Conservation (phyloP, 2,113 vertebrate genomes). For the Laterallus jamaicensis region DNA sequence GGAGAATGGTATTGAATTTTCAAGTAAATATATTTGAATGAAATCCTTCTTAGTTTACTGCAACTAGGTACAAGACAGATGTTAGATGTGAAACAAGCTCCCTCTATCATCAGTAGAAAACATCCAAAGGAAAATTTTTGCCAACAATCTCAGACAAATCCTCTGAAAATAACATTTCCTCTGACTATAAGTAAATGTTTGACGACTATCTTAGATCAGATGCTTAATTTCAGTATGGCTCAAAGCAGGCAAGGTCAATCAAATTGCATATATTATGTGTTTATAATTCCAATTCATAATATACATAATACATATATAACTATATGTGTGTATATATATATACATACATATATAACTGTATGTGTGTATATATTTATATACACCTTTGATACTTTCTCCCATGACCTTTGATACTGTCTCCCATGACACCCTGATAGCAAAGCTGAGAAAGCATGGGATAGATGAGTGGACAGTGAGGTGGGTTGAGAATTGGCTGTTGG, state of each 20-base stretch:
- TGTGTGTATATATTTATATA: too few species aligned
- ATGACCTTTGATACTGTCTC: too few species aligned
- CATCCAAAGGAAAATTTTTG: neutral
- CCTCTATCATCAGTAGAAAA: neutral
- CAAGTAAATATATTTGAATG: neutral
- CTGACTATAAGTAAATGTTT: neutral
- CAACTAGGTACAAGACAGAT: neutral
- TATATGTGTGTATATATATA: neutral
- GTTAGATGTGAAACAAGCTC: neutral
- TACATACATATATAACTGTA: neutral
- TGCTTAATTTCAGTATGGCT: neutral
- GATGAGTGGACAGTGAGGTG: too few species aligned
- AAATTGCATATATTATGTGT: neutral
- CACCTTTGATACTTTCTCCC: too few species aligned
- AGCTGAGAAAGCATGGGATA: too few species aligned
- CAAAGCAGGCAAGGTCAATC: neutral
- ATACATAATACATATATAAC: neutral
- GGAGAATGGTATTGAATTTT: neutral
- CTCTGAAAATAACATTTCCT: neutral
- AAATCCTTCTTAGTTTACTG: neutral
- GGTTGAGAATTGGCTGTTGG: too few species aligned
- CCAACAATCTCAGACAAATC: neutral
- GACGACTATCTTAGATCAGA: neutral
- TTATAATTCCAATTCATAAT: neutral
- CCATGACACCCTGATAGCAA: too few species aligned